Percentiles rank a stretch among this genome's conserved stretches.
Evolutionary conservation across 2,888 invertebrate genomes (phyloP).

Genomic region (Drosophila pegasa): DNA sequence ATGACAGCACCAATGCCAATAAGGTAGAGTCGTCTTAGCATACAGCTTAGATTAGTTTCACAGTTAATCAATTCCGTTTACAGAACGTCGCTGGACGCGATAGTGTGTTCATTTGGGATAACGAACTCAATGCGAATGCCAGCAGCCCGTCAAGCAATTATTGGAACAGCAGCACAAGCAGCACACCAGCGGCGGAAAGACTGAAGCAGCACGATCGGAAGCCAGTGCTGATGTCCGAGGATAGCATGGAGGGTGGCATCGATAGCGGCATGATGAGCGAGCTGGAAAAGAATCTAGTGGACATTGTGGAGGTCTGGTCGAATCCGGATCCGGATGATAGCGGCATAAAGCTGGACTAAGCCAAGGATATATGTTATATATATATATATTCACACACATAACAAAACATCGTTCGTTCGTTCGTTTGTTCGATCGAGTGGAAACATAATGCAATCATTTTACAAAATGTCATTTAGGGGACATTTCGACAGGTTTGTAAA

Average conservation of each 20-base stretch:
- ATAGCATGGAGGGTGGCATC: constrained; percentile 84
- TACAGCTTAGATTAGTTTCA: not conserved
- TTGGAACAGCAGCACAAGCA: constrained; percentile 47
- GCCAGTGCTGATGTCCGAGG: constrained; percentile 64
- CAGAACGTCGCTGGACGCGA: constrained; percentile 48
- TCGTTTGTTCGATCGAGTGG: constrained; percentile 25
- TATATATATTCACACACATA: not conserved
- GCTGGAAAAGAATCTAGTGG: constrained; percentile 88
- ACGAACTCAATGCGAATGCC: constrained; percentile 51
- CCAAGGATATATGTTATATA: constrained; percentile 12
- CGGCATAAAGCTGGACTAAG: constrained; percentile 79
- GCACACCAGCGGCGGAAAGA: constrained; percentile 48
- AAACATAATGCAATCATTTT: constrained; percentile 63
- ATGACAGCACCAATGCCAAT: constrained; percentile 55
- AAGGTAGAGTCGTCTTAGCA: constrained; percentile 49
- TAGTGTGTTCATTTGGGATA: constrained; percentile 54
- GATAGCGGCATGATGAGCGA: constrained; percentile 88
- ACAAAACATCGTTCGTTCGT: constrained; percentile 3
- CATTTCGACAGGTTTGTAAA: constrained; percentile 70
- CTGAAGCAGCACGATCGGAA: constrained; percentile 56
- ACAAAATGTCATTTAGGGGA: constrained; percentile 29
- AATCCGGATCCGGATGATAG: constrained; percentile 81
- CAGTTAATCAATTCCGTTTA: not conserved
- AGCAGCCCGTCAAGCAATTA: constrained; percentile 33
- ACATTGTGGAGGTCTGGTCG: constrained; percentile 85